Base-by-base conservation (phyloP, 2,113 vertebrate genomes). In the Amblyopsis rosae region DNA sequence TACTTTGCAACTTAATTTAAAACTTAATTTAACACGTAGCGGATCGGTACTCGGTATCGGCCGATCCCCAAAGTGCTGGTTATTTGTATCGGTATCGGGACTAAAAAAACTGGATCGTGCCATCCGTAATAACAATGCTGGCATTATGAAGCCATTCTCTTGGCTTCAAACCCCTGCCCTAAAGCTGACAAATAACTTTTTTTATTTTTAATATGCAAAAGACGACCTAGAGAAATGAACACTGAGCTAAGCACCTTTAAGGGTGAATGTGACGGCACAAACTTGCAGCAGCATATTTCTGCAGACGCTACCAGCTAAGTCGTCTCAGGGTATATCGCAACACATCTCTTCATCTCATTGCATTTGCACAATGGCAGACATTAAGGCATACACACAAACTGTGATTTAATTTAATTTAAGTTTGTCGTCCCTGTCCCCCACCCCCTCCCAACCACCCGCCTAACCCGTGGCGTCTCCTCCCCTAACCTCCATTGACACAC, bases 321-420 rank as follows among this genome's bases (percentile, higher is more conserved):
- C 59, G 74, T 78, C 76, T 73, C 64, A 56, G 59, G 75, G 74
- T 70, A 77, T 69, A 75, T 80, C 72, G 73, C 71, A 82, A 86
- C 76, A 77, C 85, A 83, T 67, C 64, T 1, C 10, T 19, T 51
- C 11, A 17, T 51, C 11, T 9, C 68, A 75, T 12, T 58, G 56
- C 71, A 68, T 82, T 72, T 75, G 17, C 53, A 56, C 50, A 51
- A 11, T 50, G 53, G 45, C 50, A 56, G 15, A 62, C 32, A 62
- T 12, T 32, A 19, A 53, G 17, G 53, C 62, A 65, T 19, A 33
- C 48, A 13, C 51, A 50, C 69, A 26, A 4, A 53, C 62, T n/a
- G 26, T 71, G 64, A 82, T 87, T 86, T 61, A 71, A 78, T 78
- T 86, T 79, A 19, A 26, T 26, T 70, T n/a, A 72, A 60, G 69